Evolutionary conservation across 2,797 vertebrate genomes (phyloP).

Genomic region (Hippoglossus hippoglossus): DNA sequence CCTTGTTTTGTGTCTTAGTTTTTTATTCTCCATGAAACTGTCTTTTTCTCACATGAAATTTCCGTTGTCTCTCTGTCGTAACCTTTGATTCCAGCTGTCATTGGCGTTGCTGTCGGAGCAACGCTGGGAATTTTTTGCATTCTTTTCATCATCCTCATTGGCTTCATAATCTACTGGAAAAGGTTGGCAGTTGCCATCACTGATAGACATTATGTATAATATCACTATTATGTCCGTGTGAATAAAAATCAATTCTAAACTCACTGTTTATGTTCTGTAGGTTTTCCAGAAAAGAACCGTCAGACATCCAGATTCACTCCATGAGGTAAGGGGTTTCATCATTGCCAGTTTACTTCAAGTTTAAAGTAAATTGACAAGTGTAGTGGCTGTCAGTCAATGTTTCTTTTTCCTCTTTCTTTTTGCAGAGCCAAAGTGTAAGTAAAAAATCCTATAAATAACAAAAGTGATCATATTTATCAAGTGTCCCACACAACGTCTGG

Average conservation of each 20-base stretch:
- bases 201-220: not conserved
- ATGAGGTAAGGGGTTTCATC: slow-evolving; percentile 70
- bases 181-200: slow-evolving; percentile 63
- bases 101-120: slow-evolving; percentile 45
- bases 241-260: not conserved
- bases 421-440: slow-evolving; percentile 83
- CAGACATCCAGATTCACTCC: slow-evolving; percentile 79
- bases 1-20: not conserved
- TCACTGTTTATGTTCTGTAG: slow-evolving; percentile 46
- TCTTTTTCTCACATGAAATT: not conserved
- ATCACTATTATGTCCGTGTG: not conserved
- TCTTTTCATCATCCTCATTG: slow-evolving; percentile 63
- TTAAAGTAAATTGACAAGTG: not conserved
- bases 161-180: slow-evolving; percentile 74
- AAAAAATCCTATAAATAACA: slow-evolving; percentile 14
- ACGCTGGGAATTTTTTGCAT: slow-evolving; percentile 63
- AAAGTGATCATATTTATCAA: not conserved
- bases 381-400: slow-evolving; percentile 5
- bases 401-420: slow-evolving; percentile 42
- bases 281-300: slow-evolving; percentile 51
- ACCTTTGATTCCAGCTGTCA: slow-evolving; percentile 33
- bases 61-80: not conserved
- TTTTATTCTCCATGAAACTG: not conserved
- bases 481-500: not conserved
- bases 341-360: not conserved